Percentiles rank a stretch among this genome's conserved stretches.
These are phyloP conservation scores for Sebastes trivittatus DNA, from an alignment of 2,797 vertebrate species.

Conservation along the genomic window DNA sequence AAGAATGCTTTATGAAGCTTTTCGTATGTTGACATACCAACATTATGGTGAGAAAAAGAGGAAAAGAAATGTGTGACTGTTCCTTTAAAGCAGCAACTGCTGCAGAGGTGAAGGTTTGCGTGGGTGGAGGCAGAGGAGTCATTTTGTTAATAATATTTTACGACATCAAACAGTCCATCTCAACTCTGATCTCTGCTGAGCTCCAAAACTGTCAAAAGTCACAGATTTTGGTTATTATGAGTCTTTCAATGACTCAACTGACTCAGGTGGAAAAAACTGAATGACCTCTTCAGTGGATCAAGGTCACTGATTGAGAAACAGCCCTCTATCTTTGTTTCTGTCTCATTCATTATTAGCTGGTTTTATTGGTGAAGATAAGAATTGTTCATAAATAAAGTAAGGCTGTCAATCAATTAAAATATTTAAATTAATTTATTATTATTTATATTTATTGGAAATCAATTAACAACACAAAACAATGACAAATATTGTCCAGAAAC, in stretches of 20 bases:
- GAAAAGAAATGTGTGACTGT: background rate
- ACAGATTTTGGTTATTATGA: background rate
- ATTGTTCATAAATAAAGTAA: background rate
- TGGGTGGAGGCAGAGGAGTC: background rate
- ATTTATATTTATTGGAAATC: no score
- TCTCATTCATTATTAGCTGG: background rate
- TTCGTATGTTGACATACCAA: background rate
- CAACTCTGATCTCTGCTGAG: background rate
- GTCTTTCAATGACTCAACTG: background rate
- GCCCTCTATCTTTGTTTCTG: background rate
- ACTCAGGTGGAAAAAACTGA: background rate
- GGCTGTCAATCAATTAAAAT: no score
- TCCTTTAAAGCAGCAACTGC: background rate
- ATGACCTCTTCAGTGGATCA: background rate
- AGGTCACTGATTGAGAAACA: background rate
- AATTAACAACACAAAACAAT: no score
- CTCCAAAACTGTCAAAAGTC: background rate
- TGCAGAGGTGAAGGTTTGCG: background rate
- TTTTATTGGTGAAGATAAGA: background rate
- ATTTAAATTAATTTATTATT: no score
- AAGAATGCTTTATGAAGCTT: background rate
- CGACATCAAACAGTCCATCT: background rate
- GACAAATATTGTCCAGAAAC: no score
- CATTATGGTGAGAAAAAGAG: background rate
- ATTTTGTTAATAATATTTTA: background rate